Evolutionary conservation across 2,888 invertebrate genomes (phyloP).

Genomic region (Drosophila picticornis): DNA sequence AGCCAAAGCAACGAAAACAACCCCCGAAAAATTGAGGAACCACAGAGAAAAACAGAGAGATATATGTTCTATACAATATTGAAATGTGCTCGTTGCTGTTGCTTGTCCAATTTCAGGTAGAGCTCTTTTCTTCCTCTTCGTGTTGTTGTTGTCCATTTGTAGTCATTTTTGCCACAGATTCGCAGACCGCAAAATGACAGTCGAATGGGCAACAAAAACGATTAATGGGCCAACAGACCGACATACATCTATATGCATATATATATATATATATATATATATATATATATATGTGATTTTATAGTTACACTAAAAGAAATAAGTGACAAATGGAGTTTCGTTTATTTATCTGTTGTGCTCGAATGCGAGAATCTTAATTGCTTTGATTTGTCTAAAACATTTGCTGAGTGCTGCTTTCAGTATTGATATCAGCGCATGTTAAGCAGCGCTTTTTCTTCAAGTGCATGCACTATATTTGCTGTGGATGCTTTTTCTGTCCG

Average conservation of each 20-base stretch:
- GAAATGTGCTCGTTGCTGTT: constrained; percentile 30
- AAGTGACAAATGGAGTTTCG: not conserved
- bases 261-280: not conserved
- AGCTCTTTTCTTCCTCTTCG: not conserved
- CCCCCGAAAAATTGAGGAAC: constrained; percentile 31
- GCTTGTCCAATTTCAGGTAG: constrained; percentile 36
- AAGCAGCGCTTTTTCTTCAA: not conserved
- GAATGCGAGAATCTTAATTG: not conserved
- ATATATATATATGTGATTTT: not conserved
- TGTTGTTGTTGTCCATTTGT: constrained; percentile 40
- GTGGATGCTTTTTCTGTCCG: constrained; percentile 4
- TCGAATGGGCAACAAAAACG: constrained; percentile 58
- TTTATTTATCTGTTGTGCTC: not conserved
- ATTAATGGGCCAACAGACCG: constrained; percentile 63
- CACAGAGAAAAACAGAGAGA: constrained; percentile 11
- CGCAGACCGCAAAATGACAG: constrained; percentile 73
- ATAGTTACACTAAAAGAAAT: not conserved
- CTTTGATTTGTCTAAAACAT: not conserved
- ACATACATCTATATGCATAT: not conserved
- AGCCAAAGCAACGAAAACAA: constrained; percentile 35
- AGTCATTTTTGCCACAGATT: constrained; percentile 71
- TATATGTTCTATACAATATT: constrained; percentile 20
- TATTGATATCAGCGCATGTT: not conserved
- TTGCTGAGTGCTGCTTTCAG: not conserved
- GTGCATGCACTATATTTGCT: not conserved